Conservation (phyloP, 2,113 vertebrate species). For the Furnarius figulus region DNA sequence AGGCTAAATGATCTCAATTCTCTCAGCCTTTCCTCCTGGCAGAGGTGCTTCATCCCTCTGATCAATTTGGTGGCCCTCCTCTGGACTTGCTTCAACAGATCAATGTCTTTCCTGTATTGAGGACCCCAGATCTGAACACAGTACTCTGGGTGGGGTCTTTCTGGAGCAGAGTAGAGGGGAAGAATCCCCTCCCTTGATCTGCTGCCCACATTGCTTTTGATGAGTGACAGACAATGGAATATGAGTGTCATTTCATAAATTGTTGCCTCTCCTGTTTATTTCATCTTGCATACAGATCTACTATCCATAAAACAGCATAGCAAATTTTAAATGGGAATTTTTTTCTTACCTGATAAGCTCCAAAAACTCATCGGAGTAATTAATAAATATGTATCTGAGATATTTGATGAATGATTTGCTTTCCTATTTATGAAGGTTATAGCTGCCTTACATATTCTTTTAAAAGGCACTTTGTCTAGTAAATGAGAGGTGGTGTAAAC, state of each 20-base stretch:
- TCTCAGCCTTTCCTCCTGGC: not conserved
- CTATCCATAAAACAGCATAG: not conserved
- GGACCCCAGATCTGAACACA: not conserved
- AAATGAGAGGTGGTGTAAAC: not conserved
- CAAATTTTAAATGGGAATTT: not conserved
- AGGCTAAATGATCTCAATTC: not conserved
- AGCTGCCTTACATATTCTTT: not conserved
- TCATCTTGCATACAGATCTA: not conserved
- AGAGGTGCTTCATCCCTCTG: not conserved
- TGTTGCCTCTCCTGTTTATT: not conserved
- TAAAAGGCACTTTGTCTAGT: not conserved
- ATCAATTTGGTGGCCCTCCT: not conserved
- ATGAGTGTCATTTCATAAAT: not conserved
- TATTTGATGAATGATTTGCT: not conserved
- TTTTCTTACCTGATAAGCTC: not conserved
- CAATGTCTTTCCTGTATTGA: not conserved
- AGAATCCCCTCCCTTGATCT: not conserved
- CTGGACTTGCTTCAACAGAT: not conserved
- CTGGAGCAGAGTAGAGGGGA: no score
- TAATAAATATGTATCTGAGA: not conserved
- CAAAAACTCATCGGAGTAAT: not conserved
- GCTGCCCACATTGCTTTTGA: not conserved
- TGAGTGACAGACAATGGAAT: not conserved
- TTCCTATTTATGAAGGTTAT: not conserved
- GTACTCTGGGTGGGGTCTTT: not conserved